These are phyloP conservation scores for Alfaro cultratus DNA, from an alignment of 2,797 vertebrate species.

Conservation along the genomic window DNA sequence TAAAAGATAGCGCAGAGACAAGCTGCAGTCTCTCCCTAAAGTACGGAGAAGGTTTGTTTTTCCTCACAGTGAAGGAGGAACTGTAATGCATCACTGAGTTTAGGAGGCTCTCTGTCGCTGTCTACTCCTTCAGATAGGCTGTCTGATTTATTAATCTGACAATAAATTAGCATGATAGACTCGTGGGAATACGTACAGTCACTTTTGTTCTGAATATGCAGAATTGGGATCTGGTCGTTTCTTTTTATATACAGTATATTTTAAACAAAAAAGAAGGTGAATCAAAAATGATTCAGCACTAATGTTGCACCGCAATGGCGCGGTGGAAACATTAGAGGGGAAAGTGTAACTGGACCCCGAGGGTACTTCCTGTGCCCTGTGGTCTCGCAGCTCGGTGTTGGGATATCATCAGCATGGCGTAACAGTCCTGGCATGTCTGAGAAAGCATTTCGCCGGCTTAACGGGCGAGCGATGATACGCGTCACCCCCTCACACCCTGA, in stretches of 20 bases:
- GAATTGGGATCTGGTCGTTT: not conserved
- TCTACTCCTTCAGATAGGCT: not conserved
- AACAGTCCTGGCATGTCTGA: conserved; percentile 4
- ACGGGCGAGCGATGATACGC: not conserved
- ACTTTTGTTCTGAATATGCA: not conserved
- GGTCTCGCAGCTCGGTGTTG: not conserved
- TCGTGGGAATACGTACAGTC: not conserved
- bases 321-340: not conserved
- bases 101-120: conserved; percentile 26
- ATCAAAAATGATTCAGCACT: not conserved
- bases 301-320: not conserved
- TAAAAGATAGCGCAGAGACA: conserved; percentile 40
- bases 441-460: conserved; percentile 1
- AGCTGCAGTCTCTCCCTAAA: conserved; percentile 33
- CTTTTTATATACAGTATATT: not conserved
- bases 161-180: not conserved
- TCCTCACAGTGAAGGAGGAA: conserved; percentile 43
- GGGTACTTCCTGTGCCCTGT: not conserved
- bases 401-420: not conserved
- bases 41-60: conserved; percentile 55
- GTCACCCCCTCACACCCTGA: not conserved
- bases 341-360: not conserved
- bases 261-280: not conserved
- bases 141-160: not conserved
- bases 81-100: conserved; percentile 39